These are phyloP conservation scores for Brachyhypopomus gauderio DNA, from an alignment of 2,113 vertebrate genomes.

Conservation along the genomic window DNA sequence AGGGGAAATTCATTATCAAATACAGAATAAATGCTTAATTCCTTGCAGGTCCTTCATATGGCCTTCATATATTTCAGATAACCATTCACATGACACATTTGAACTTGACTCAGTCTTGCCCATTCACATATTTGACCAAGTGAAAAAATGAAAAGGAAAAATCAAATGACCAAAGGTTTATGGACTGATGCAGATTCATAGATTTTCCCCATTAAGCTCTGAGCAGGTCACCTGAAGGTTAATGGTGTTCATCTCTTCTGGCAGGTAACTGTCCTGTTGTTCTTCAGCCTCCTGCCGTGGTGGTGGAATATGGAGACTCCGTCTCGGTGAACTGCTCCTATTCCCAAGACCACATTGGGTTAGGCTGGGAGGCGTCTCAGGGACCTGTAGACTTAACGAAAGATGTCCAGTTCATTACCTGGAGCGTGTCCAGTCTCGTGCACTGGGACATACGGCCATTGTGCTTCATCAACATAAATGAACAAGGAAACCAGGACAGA, in stretches of 20 bases:
- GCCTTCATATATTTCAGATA: no score
- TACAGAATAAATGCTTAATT: no score
- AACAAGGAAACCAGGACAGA: neutral
- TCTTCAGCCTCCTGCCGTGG: conserved; percentile 42
- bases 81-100: no score
- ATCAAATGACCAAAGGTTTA: no score
- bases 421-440: neutral
- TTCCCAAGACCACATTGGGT: fast-evolving
- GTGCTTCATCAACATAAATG: conserved; percentile 35
- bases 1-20: no score
- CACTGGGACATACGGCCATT: conserved; percentile 60
- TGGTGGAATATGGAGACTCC: conserved; percentile 13
- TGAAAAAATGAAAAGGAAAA: no score
- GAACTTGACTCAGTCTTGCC: no score
- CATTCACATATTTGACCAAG: no score
- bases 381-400: fast-evolving
- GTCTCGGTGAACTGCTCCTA: conserved; percentile 53
- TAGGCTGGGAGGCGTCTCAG: conserved; percentile 37
- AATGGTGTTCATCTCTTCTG: neutral
- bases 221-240: neutral
- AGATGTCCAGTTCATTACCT: fast-evolving
- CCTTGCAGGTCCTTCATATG: no score
- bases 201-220: no score
- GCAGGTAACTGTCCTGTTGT: neutral
- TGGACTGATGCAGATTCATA: no score